Percentiles rank a stretch among this genome's conserved stretches.
Conservation (phyloP, 2,113 vertebrate species). For the Carettochelys insculpta region DNA sequence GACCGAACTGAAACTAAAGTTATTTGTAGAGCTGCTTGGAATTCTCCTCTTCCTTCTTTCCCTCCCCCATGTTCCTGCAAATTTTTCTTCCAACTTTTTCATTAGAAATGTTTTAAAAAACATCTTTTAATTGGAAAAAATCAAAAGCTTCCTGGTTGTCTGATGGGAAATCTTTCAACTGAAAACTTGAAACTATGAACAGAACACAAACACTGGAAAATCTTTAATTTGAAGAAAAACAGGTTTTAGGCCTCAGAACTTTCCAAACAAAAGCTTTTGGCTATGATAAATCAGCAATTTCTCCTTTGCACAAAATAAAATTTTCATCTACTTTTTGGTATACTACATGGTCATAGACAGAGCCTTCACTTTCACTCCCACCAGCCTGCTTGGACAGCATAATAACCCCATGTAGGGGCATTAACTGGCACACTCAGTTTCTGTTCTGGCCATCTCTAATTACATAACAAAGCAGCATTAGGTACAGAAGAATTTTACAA, state of each 20-base stretch:
- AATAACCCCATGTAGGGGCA: background rate
- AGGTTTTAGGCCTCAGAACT: background rate
- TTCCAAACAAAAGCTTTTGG: background rate
- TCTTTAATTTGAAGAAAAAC: background rate
- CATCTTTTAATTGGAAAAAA: no score
- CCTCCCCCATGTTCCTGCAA: no score
- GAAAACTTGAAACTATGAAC: background rate
- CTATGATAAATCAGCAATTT: background rate
- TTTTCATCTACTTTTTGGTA: background rate
- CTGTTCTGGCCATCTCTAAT: background rate
- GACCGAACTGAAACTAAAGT: background rate
- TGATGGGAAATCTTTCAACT: background rate
- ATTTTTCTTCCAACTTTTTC: background rate
- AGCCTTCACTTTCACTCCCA: background rate
- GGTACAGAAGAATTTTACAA: background rate
- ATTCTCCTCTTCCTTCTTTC: background rate
- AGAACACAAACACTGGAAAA: background rate
- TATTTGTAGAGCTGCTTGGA: background rate
- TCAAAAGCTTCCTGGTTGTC: background rate
- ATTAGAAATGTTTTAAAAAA: background rate
- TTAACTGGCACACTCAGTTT: background rate
- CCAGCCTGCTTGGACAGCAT: background rate
- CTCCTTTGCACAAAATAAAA: background rate
- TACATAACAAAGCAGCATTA: background rate
- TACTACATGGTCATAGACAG: background rate